phyloP scores from a whole-genome alignment of 2,888 invertebrate species.

The Polyommatus iphigenia region DNA sequence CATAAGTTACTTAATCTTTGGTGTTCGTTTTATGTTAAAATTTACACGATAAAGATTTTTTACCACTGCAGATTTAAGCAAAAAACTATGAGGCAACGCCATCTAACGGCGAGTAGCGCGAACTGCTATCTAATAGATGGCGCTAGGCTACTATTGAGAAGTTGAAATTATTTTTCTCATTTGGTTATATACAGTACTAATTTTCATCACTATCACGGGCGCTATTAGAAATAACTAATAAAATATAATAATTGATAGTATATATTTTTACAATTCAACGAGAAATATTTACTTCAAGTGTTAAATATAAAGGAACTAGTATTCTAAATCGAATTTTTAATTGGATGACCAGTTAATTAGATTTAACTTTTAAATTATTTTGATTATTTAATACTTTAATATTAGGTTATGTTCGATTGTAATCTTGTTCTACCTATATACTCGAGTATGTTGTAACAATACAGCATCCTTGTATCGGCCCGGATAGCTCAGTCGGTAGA shows the following conservation, averaged over 20 bases:
- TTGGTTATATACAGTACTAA: neutral
- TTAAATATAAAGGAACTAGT: no score
- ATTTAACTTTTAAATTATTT: neutral
- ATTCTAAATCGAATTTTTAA: neutral
- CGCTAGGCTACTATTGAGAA: neutral
- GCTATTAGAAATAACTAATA: neutral
- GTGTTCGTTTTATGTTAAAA: neutral
- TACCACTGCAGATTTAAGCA: neutral
- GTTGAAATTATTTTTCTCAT: neutral
- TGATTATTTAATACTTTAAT: no score
- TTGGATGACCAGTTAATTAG: neutral
- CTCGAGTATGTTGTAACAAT: conserved; percentile 44
- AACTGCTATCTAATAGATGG: neutral
- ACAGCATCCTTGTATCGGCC: conserved; percentile 43
- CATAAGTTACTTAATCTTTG: neutral
- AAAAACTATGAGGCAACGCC: neutral
- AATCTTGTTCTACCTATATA: conserved; percentile 36
- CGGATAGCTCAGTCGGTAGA: conserved; percentile 82
- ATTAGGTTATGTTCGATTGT: neutral
- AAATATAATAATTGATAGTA: neutral
- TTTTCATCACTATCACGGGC: neutral
- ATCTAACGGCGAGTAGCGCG: neutral
- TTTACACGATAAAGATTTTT: neutral
- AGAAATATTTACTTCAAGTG: no score
- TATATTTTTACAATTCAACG: neutral